Evolutionary conservation across 2,113 vertebrate genomes (phyloP).

Genomic region (Rhadina sibilatrix): DNA sequence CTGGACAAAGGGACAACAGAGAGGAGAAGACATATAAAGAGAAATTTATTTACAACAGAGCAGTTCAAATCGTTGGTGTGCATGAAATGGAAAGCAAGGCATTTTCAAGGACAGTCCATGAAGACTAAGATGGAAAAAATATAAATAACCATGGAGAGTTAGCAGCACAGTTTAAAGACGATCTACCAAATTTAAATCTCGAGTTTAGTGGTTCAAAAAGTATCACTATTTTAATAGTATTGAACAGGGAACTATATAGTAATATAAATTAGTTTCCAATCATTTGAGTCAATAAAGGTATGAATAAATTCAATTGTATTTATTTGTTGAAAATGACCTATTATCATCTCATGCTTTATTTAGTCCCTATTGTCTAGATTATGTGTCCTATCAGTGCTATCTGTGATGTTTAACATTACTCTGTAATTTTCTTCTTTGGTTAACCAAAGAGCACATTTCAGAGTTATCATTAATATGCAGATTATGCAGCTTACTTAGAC

Average conservation of each 20-base stretch:
- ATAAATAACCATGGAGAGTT: not conserved
- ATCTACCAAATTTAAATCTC: not conserved
- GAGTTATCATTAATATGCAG: not conserved
- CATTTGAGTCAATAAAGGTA: not conserved
- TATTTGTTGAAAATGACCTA: not conserved
- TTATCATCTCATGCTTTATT: not conserved
- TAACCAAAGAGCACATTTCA: not conserved
- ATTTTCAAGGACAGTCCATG: not conserved
- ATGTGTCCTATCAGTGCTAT: not conserved
- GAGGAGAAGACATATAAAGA: not conserved
- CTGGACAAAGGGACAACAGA: not conserved
- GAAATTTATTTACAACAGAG: not conserved
- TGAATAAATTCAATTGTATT: not conserved
- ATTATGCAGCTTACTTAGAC: not conserved
- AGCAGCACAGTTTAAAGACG: not conserved
- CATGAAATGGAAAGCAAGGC: not conserved
- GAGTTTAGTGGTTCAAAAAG: not conserved
- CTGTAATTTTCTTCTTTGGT: not conserved
- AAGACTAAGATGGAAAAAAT: not conserved
- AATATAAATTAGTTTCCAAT: not conserved
- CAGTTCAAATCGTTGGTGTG: not conserved
- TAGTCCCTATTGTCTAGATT: not conserved
- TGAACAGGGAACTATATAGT: not conserved
- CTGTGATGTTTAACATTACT: not conserved
- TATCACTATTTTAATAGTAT: not conserved